Evolutionary conservation across 2,113 vertebrate species (phyloP), one percentile per base, ranked within the genome.

Genomic region (Pluvialis apricaria): DNA sequence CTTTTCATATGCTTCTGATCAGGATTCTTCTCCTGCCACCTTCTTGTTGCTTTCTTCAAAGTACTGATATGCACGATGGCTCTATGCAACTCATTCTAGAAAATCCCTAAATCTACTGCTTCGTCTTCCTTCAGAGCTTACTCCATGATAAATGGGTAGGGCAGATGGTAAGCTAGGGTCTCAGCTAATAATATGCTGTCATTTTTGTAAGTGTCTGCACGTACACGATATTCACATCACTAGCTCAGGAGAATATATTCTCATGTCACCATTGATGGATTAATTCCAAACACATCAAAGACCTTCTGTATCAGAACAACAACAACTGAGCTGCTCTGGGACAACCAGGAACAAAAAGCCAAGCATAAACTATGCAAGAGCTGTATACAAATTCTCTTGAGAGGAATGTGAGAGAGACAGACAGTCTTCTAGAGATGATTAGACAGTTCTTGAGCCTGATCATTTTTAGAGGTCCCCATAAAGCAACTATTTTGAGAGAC

Each of bases 221-320:
- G 5, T 47, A 83, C 12, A 9, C n/a, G 11, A 47, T 16, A 25
- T 66, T 81, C 69, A 52, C 36, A 86, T 84, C 77, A 38, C 38
- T 55, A 76, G 38, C 34, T 88, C n/a, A 76, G 34, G 40, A 92
- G 72, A 81, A 78, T 17, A 65, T 66, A 79, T 64, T 88, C 83
- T 89, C 77, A 69, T 64, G 44, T 84, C 81, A 77, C 58, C 52
- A 68, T 13, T 61, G 31, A 79, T 66, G 62, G 79, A 80, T 65
- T 85, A 49, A 86, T 77, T 88, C 62, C 91, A 88, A 94, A 88
- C 20, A 92, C 52, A 92, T 77, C 76, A 95, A 96, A 94, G 72
- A 75, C 32, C 14, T 88, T 65, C 66, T 70, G 13, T 75, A 73
- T 42, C 62, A 69, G 58, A 78, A 61, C 6, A 88, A 65, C 79